These are phyloP conservation scores for Gobius niger DNA, from an alignment of 2,113 vertebrate species.

Conservation along the genomic window DNA sequence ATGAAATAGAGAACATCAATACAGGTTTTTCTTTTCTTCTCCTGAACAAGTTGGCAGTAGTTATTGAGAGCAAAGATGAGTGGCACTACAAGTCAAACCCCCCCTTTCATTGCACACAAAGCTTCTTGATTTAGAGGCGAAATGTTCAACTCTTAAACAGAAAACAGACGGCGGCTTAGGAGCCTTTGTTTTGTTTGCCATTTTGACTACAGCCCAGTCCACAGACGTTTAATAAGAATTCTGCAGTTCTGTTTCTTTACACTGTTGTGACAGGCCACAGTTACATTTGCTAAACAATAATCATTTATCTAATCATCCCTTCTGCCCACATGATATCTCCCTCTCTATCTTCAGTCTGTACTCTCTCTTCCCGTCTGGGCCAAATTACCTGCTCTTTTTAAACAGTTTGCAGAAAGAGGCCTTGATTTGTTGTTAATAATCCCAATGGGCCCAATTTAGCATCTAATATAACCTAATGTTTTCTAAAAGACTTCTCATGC, in stretches of 20 bases:
- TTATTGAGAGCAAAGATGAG: too few species aligned
- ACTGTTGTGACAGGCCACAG: background rate
- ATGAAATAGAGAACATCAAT: too few species aligned
- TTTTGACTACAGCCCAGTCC: too few species aligned
- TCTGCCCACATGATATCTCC: background rate
- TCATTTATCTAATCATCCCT: conserved; percentile 25
- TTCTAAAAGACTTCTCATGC: conserved; percentile 63
- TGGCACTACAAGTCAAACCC: too few species aligned
- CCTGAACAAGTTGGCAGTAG: too few species aligned
- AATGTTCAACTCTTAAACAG: too few species aligned
- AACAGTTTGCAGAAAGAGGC: conserved; percentile 63
- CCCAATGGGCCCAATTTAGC: conserved; percentile 74
- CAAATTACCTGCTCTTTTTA: conserved; percentile 62
- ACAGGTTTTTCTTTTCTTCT: too few species aligned
- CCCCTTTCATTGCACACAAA: too few species aligned
- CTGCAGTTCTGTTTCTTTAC: background rate
- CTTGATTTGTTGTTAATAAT: conserved; percentile 69
- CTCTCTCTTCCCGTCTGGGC: conserved; percentile 18
- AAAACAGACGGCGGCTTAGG: too few species aligned
- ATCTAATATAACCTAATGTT: conserved; percentile 69
- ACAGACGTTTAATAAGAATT: background rate
- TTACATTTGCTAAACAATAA: background rate
- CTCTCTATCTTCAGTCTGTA: conserved; percentile 28
- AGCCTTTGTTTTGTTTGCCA: too few species aligned
- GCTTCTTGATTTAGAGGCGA: too few species aligned